These are phyloP conservation scores for Lordiphosa mommai DNA, from an alignment of 1,140 invertebrate species.

Conservation along the genomic window DNA sequence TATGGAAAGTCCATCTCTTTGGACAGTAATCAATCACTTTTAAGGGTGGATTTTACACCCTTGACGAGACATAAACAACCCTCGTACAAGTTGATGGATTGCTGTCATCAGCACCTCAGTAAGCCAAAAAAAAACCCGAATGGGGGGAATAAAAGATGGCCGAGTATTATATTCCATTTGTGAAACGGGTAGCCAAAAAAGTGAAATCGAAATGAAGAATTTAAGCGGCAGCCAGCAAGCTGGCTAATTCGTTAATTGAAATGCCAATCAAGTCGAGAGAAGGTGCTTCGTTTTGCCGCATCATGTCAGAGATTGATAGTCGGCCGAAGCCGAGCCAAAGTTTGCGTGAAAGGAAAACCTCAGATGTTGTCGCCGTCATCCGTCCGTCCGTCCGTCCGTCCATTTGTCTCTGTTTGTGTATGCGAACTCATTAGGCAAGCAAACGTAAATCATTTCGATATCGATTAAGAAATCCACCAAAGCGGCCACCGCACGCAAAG, in stretches of 20 bases:
- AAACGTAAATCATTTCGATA: slow-evolving; percentile 75
- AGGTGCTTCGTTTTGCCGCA: slow-evolving; percentile 27
- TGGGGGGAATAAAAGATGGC: not conserved
- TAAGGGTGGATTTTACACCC: too few species aligned
- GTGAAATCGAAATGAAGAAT: slow-evolving; percentile 24
- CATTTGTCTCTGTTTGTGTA: slow-evolving; percentile 12
- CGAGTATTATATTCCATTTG: not conserved
- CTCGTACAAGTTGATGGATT: slow-evolving; percentile 45
- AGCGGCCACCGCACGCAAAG: slow-evolving; percentile 62
- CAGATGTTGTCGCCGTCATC: not conserved
- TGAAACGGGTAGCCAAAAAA: not conserved
- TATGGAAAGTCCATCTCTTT: too few species aligned
- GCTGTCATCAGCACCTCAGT: slow-evolving; percentile 33
- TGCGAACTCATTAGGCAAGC: slow-evolving; percentile 66
- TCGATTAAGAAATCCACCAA: slow-evolving; percentile 70
- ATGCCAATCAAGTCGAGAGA: slow-evolving; percentile 47
- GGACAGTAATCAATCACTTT: too few species aligned
- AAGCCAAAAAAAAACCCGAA: not conserved
- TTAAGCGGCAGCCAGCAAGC: slow-evolving; percentile 33
- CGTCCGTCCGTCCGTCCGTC: not conserved
- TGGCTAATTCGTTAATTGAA: slow-evolving; percentile 57
- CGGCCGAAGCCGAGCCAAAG: slow-evolving; percentile 24
- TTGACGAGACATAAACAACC: too few species aligned
- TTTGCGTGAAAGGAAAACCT: slow-evolving; percentile 60
- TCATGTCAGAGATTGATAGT: slow-evolving; percentile 58